These are phyloP conservation scores for Habrosyne pyritoides DNA, from an alignment of 2,888 invertebrate genomes.

Conservation along the genomic window DNA sequence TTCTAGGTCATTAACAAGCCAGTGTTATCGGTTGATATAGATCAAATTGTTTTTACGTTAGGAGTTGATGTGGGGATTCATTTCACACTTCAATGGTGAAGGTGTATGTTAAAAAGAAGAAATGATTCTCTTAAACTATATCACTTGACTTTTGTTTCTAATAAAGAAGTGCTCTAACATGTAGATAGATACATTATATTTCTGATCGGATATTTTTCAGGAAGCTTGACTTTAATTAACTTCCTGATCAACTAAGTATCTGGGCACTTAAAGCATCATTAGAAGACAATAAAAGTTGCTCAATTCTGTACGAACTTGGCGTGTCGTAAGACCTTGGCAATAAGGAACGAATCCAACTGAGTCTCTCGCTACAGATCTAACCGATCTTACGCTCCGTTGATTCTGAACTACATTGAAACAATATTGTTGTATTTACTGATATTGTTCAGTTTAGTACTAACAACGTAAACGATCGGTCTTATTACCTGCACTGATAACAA, in stretches of 20 bases:
- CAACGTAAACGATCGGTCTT: constrained; percentile 44
- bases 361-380: constrained; percentile 40
- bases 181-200: too few relatives aligned
- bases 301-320: constrained; percentile 11
- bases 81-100: background rate
- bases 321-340: constrained; percentile 47
- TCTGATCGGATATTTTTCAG: too few relatives aligned
- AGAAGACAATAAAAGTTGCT: constrained; percentile 22
- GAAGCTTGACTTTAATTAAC: background rate
- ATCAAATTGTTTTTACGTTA: background rate
- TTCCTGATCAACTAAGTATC: background rate
- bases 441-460: constrained; percentile 47
- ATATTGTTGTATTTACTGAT: constrained; percentile 1
- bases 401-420: constrained; percentile 35
- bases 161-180: too few relatives aligned
- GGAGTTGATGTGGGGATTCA: background rate
- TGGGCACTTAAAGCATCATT: constrained; percentile 3
- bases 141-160: too few relatives aligned
- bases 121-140: too few relatives aligned
- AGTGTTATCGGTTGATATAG: background rate
- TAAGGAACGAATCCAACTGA: constrained; percentile 44
- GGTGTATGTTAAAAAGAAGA: too few relatives aligned
- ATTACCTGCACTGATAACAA: constrained; percentile 18
- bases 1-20: background rate
- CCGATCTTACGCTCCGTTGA: constrained; percentile 52